Evolutionary conservation across 1,140 invertebrate genomes (phyloP).

Genomic region (Homalodisca vitripennis): DNA sequence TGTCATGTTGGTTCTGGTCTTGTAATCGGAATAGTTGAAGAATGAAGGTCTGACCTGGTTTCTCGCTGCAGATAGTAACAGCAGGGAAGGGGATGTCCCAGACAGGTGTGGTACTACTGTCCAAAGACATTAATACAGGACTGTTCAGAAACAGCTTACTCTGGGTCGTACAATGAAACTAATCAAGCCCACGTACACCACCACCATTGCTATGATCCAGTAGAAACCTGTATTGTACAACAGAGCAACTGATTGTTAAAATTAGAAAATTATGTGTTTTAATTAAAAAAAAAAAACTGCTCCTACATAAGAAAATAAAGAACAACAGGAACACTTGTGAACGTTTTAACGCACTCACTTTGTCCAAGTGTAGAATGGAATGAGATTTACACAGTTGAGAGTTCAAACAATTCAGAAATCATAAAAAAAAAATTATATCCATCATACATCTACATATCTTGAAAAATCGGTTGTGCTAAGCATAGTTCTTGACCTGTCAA

Average conservation of each 20-base stretch:
- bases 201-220: constrained; percentile 18
- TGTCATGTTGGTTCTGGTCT: background rate
- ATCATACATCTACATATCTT: too few relatives aligned
- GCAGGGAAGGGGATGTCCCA: constrained; percentile 39
- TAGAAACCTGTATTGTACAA: constrained; percentile 3
- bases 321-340: too few relatives aligned
- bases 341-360: too few relatives aligned
- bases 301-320: too few relatives aligned
- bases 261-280: too few relatives aligned
- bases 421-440: too few relatives aligned
- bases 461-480: too few relatives aligned
- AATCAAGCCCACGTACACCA: constrained; percentile 1
- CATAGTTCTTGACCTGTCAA: too few relatives aligned
- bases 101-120: constrained; percentile 6
- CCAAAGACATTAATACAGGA: constrained; percentile 23
- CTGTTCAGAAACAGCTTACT: constrained; percentile 5
- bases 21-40: constrained; percentile 5
- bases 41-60: constrained; percentile 16
- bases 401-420: too few relatives aligned
- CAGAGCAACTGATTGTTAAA: background rate
- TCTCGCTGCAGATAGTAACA: constrained; percentile 38
- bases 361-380: too few relatives aligned
- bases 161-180: constrained; percentile 16
- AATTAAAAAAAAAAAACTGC: too few relatives aligned
- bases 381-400: too few relatives aligned